Percentiles rank a stretch among this genome's conserved stretches.
Evolutionary conservation across 92 coral and sea anemone species (phyloP).

Genomic region (Epizoanthus ramosus): DNA sequence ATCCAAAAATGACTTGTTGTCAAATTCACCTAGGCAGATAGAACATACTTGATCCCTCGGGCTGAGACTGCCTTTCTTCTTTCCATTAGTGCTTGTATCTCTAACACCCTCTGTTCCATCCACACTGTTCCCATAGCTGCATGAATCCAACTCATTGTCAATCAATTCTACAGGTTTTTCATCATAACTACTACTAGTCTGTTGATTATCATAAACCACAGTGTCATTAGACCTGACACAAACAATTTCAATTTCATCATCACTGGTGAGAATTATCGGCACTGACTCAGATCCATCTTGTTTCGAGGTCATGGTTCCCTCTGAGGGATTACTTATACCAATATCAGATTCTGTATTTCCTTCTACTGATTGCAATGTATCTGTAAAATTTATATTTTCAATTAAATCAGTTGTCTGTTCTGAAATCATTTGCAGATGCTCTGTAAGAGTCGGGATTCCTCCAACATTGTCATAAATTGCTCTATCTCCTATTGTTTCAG

Average conservation of each 20-base stretch:
- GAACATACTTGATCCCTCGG: conserved; percentile 85
- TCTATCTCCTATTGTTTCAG: neutral
- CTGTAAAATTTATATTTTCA: conserved; percentile 7
- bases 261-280: conserved; percentile 46
- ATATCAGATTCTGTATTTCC: neutral
- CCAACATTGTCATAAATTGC: neutral
- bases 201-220: neutral
- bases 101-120: neutral
- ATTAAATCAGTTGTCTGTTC: conserved; percentile 22
- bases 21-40: conserved; percentile 89
- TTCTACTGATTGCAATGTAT: neutral
- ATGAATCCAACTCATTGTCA: neutral
- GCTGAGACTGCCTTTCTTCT: conserved; percentile 29
- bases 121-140: neutral
- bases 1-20: conserved; percentile 91
- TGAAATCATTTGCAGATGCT: conserved; percentile 23
- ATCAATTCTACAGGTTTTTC: neutral
- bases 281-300: conserved; percentile 2
- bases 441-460: conserved; percentile 18
- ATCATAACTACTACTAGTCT: conserved; percentile 7
- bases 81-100: neutral
- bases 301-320: neutral
- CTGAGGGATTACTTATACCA: neutral
- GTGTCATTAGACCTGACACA: neutral
- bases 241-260: conserved; percentile 62